These are phyloP conservation scores for Onychostruthus taczanowskii DNA, from an alignment of 2,113 vertebrate species.

Conservation along the genomic window DNA sequence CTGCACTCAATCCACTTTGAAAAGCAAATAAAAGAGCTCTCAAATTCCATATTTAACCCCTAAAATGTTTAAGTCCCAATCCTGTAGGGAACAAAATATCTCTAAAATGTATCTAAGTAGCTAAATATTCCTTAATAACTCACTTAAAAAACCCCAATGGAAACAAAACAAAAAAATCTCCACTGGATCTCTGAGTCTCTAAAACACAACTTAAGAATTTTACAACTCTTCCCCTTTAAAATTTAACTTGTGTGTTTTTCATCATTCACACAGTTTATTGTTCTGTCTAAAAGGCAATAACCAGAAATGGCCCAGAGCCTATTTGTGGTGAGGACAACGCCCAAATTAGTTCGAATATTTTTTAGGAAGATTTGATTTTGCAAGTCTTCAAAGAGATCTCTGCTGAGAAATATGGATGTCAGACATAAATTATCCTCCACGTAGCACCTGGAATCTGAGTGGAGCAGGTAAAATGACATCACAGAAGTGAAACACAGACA, in stretches of 20 bases:
- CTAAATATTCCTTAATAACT: neutral
- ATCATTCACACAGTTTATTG: neutral
- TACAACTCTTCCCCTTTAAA: neutral
- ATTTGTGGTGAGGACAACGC: neutral
- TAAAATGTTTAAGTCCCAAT: neutral
- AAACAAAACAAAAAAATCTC: neutral
- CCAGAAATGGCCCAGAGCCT: neutral
- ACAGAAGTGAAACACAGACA: neutral
- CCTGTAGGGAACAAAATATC: neutral
- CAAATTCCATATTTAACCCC: neutral
- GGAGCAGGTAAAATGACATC: neutral
- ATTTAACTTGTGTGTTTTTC: neutral
- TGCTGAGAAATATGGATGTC: neutral
- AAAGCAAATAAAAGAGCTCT: neutral
- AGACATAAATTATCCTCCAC: neutral
- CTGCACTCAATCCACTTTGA: neutral
- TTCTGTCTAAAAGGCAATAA: neutral
- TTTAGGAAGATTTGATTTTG: neutral
- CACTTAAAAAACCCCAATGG: neutral
- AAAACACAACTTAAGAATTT: neutral
- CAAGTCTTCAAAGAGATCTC: neutral
- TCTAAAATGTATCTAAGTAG: neutral
- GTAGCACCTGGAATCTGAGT: neutral
- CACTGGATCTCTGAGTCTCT: neutral
- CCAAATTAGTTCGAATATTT: neutral